Percentiles rank a stretch among this genome's conserved stretches.
phyloP scores from a whole-genome alignment of 2,113 vertebrate genomes.

The Mobula birostris region DNA sequence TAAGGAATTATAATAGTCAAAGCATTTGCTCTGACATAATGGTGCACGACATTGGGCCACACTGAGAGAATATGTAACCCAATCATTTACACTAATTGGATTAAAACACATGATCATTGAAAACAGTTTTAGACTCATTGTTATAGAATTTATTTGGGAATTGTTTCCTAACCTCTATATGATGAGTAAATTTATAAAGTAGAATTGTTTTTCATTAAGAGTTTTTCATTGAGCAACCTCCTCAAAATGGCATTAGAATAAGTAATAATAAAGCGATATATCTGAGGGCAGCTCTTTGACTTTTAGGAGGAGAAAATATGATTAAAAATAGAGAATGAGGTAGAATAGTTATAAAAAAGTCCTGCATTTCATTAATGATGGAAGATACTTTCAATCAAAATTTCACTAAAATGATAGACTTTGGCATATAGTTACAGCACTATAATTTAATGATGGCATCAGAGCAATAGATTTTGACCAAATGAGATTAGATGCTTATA shows the following conservation, averaged over 20 bases:
- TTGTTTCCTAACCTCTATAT: not conserved
- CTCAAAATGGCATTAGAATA: not conserved
- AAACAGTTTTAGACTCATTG: not conserved
- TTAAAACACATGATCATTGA: not conserved
- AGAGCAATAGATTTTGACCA: slow-evolving; percentile 13
- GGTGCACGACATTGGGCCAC: not conserved
- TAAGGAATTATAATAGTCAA: not conserved
- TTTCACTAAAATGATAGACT: slow-evolving; percentile 12
- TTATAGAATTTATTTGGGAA: not conserved
- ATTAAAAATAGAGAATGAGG: slow-evolving; percentile 14
- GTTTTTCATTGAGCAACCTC: not conserved
- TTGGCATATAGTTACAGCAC: not conserved
- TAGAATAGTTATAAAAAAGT: not conserved
- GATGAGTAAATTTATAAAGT: not conserved
- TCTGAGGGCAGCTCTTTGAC: not conserved
- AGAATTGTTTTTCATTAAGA: not conserved
- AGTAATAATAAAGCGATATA: not conserved
- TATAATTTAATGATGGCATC: slow-evolving; percentile 31
- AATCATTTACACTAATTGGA: not conserved
- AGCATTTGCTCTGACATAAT: not conserved
- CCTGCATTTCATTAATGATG: slow-evolving; percentile 21
- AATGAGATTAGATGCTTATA: slow-evolving; percentile 31
- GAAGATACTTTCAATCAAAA: slow-evolving; percentile 31
- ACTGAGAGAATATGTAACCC: too few relatives aligned
- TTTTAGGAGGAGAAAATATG: not conserved